Conservation (phyloP, 2,888 invertebrate genomes). For the Microctonus aethiopoides region DNA sequence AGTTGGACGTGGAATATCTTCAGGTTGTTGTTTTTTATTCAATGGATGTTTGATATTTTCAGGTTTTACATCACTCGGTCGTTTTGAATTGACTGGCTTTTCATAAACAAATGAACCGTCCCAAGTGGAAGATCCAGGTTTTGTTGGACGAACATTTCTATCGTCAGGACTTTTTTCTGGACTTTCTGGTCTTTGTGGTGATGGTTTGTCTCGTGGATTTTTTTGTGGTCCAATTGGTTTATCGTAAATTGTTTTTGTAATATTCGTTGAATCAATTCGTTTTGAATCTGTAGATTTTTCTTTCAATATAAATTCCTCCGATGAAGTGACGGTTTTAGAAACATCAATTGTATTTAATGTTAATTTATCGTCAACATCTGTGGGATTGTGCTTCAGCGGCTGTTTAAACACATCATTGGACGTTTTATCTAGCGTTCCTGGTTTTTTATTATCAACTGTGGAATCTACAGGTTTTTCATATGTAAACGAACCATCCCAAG, state of each 20-base stretch:
- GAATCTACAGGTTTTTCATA: slow-evolving; percentile 41
- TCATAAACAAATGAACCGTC: slow-evolving; percentile 55
- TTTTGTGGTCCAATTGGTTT: not conserved
- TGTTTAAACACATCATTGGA: slow-evolving; percentile 25
- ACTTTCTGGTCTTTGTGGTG: slow-evolving; percentile 35
- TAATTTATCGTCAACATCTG: slow-evolving; percentile 13
- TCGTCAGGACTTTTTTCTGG: slow-evolving; percentile 45
- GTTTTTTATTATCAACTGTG: slow-evolving; percentile 31
- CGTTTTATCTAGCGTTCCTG: slow-evolving; percentile 39
- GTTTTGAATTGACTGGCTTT: slow-evolving; percentile 42
- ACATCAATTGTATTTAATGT: slow-evolving; percentile 12
- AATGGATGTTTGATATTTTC: slow-evolving; percentile 33
- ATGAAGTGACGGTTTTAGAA: not conserved
- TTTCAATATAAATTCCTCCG: not conserved
- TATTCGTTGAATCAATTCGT: slow-evolving; percentile 17
- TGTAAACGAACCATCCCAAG: slow-evolving; percentile 53
- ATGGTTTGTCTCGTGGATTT: slow-evolving; percentile 1
- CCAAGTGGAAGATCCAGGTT: slow-evolving; percentile 56
- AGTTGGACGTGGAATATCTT: slow-evolving; percentile 10
- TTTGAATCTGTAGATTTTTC: slow-evolving; percentile 16
- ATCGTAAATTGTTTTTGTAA: not conserved
- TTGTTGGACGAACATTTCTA: slow-evolving; percentile 43
- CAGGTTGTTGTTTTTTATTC: slow-evolving; percentile 16
- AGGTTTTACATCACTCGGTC: slow-evolving; percentile 29
- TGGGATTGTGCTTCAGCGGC: not conserved